Percentiles rank a stretch among this genome's conserved stretches.
phyloP scores from a whole-genome alignment of 92 coral and sea anemone species.

The Epizoanthus stellaris region DNA sequence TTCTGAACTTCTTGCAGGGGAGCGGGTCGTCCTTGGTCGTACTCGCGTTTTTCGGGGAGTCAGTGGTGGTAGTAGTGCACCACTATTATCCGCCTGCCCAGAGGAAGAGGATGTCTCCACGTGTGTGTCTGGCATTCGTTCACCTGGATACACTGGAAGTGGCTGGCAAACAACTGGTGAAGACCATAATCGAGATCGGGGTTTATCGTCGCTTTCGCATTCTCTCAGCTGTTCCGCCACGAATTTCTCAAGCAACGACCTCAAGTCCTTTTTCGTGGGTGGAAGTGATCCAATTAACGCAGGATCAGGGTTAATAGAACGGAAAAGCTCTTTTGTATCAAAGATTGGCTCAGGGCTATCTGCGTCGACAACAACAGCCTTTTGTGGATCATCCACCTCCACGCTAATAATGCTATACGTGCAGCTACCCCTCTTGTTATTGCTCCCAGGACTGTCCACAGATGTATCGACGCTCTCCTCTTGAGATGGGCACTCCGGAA shows the following conservation, averaged over 20 bases:
- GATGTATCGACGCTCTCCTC: constrained; percentile 71
- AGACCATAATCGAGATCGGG: constrained; percentile 40
- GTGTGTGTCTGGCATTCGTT: neutral
- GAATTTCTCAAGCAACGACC: constrained; percentile 82
- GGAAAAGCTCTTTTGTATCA: constrained; percentile 54
- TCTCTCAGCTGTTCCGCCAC: constrained; percentile 94
- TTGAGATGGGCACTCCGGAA: constrained; percentile 87
- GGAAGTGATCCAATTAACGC: constrained; percentile 42
- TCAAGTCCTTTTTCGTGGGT: constrained; percentile 75
- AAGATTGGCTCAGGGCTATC: constrained; percentile 59
- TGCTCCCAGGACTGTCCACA: constrained; percentile 41
- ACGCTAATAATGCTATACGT: constrained; percentile 62
- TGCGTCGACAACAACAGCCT: constrained; percentile 37
- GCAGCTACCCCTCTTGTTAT: constrained; percentile 64
- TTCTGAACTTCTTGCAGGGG: constrained; percentile 58
- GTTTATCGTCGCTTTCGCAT: constrained; percentile 66
- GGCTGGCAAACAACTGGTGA: constrained; percentile 42
- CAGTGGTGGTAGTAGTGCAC: constrained; percentile 26
- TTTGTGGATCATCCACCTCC: constrained; percentile 51
- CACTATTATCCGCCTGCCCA: neutral
- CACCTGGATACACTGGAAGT: constrained; percentile 14
- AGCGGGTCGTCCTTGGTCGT: constrained; percentile 55
- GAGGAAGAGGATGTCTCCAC: neutral
- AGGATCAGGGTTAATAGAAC: constrained; percentile 51
- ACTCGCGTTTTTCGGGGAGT: constrained; percentile 58